Evolutionary conservation across 2,888 invertebrate species (phyloP).

Genomic region (Eupsilia transversa): DNA sequence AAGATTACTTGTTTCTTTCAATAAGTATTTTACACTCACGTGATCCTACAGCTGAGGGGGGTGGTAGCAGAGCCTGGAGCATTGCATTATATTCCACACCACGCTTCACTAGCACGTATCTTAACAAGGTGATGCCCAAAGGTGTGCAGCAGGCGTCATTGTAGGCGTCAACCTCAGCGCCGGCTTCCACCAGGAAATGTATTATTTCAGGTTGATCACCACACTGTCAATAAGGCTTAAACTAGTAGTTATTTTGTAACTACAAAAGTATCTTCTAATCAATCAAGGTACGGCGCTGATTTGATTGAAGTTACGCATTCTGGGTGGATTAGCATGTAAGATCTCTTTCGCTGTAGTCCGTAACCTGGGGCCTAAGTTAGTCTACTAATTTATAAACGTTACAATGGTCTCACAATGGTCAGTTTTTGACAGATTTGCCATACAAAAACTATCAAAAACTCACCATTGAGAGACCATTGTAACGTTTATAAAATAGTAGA

Average conservation of each 20-base stretch:
- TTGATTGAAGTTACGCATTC: neutral
- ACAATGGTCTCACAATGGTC: too few relatives aligned
- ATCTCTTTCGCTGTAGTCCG: neutral
- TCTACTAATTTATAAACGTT: too few relatives aligned
- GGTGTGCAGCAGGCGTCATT: constrained; percentile 91
- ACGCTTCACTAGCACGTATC: constrained; percentile 77
- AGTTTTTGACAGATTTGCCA: too few relatives aligned
- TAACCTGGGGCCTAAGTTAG: neutral
- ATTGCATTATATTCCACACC: constrained; percentile 72
- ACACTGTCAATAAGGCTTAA: constrained; percentile 68
- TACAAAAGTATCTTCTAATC: neutral
- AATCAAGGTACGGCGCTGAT: neutral
- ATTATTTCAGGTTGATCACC: constrained; percentile 80
- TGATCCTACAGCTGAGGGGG: constrained; percentile 52
- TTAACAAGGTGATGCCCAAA: constrained; percentile 83
- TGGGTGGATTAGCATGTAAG: neutral
- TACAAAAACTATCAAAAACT: too few relatives aligned
- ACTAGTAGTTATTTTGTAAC: neutral
- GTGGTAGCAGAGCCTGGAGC: constrained; percentile 76
- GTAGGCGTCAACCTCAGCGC: constrained; percentile 85
- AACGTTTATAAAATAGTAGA: too few relatives aligned
- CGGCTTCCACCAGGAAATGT: constrained; percentile 87
- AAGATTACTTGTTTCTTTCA: neutral
- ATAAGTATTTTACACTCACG: constrained; percentile 65
- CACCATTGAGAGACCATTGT: too few relatives aligned